Base-by-base conservation (phyloP, 2,113 vertebrate genomes). In the Pogonocichla stellata region DNA sequence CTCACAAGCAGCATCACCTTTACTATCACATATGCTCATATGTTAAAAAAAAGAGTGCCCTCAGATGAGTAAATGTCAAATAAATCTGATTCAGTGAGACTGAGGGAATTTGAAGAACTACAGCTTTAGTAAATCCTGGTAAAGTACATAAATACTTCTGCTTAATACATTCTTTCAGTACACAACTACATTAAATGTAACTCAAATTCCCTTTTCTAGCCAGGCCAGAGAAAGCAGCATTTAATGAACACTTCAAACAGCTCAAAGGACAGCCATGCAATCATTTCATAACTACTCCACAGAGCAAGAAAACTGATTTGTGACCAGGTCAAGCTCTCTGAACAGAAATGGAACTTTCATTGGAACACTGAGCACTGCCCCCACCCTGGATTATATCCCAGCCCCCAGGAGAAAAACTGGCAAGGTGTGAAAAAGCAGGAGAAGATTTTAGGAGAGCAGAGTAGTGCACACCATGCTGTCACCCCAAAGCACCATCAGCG, bases 351-450 rank as follows among this genome's bases (percentile, higher is more conserved):
- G 48, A 57, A n/a, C 10, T 57, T 48, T 5, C 65, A 40, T 0
- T 22, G 36, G 3, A 16, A 38, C 78, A 24, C 12, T 14, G 22
- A 26, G 15, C 3, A 47, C 43, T 3, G 22, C 24, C 70, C 47
- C 43, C 48, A 43, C 22, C 22, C n/a, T 16, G 23, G 1, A 3
- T 10, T 1, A 15, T 1, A 34, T 0, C 42, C 66, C 69, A 29
- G 33, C 31, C 53, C 10, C 43, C 31, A 33, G 51, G 17, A 40
- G 5, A 23, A 51, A 16, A 28, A 25, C 6, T 13, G 26, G 36
- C 38, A 24, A 91, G 53, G 67, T 48, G 78, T 38, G 43, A 62
- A 66, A 65, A 38, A 53, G 66, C 86, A 91, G 45, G 54, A 72
- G 65, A 1, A 42, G 1, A 0, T 20, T 26, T n/a, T 0, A 73